phyloP scores from a whole-genome alignment of 1,140 invertebrate genomes.

The Ooceraea biroi region DNA sequence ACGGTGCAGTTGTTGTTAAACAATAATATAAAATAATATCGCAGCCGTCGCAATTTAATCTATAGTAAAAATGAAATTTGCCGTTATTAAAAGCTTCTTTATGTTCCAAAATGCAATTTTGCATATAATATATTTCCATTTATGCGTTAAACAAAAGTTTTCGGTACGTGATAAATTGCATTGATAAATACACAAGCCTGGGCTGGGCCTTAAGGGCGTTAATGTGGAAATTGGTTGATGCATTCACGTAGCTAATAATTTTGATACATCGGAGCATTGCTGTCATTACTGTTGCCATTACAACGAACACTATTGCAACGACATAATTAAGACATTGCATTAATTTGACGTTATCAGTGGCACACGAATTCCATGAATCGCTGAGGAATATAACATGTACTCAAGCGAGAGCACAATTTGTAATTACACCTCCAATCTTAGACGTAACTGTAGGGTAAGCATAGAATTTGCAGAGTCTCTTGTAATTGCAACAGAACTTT shows the following conservation, averaged over 20 bases:
- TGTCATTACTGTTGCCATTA: conserved; percentile 31
- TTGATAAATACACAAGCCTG: conserved; percentile 3
- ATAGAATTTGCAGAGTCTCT: conserved; percentile 58
- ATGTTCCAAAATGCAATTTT: background rate
- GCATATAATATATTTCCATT: background rate
- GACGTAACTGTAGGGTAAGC: conserved; percentile 52
- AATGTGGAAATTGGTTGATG: conserved; percentile 36
- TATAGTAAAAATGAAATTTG: conserved; percentile 6
- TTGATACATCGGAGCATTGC: conserved; percentile 45
- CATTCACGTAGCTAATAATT: conserved; percentile 40
- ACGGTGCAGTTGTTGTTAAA: conserved; percentile 42
- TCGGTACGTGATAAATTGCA: background rate
- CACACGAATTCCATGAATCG: conserved; percentile 58
- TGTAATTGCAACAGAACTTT: conserved; percentile 67
- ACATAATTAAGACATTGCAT: conserved; percentile 61
- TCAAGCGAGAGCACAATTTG: conserved; percentile 64
- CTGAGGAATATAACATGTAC: conserved; percentile 54
- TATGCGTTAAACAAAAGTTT: background rate
- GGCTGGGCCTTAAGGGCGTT: conserved; percentile 19
- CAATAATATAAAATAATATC: conserved; percentile 36
- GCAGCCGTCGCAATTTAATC: conserved; percentile 39
- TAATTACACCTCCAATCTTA: conserved; percentile 71
- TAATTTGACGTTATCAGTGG: conserved; percentile 57
- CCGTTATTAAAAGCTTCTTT: conserved; percentile 13
- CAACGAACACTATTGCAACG: conserved; percentile 43